Evolutionary conservation across 2,797 vertebrate genomes (phyloP).

Genomic region (Gymnoscopelus microlampas): DNA sequence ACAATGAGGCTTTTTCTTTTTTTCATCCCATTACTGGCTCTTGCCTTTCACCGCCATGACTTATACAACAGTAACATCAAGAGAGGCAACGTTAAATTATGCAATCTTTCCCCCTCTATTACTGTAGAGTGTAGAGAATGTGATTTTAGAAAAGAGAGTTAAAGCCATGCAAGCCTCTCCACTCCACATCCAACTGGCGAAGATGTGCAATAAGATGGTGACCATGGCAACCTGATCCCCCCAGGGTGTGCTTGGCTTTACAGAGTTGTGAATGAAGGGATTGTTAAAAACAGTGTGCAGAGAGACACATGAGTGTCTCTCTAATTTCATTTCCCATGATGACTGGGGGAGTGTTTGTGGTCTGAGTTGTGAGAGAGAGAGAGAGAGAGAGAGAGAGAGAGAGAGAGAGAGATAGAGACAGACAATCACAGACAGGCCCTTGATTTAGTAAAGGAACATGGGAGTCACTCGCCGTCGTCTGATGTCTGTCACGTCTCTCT

Average conservation of each 20-base stretch:
- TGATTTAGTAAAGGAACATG: constrained; percentile 28
- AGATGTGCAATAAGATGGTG: constrained; percentile 34
- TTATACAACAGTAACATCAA: constrained; percentile 35
- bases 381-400: constrained; percentile 41
- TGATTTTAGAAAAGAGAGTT: constrained; percentile 20
- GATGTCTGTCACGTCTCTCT: constrained; percentile 46
- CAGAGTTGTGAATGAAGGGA: constrained; percentile 54
- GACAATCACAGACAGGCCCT: constrained; percentile 16
- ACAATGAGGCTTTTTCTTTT: not conserved
- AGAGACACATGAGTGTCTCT: constrained; percentile 38
- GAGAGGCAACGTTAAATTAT: constrained; percentile 37
- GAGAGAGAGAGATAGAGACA: constrained; percentile 34
- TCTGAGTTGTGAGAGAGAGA: constrained; percentile 36
- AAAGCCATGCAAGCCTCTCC: not conserved
- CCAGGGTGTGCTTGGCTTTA: constrained; percentile 26
- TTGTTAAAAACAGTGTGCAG: constrained; percentile 32
- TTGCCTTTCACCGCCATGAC: constrained; percentile 34
- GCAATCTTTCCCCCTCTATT: constrained; percentile 20
- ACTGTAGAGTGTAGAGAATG: constrained; percentile 6
- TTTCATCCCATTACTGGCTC: constrained; percentile 54
- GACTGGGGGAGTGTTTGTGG: constrained; percentile 53
- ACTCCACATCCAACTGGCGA: constrained; percentile 2
- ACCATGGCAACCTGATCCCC: constrained; percentile 33
- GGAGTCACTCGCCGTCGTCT: constrained; percentile 44
- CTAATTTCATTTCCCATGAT: constrained; percentile 57